phyloP scores from a whole-genome alignment of 2,113 vertebrate genomes.

The Sturnus vulgaris region DNA sequence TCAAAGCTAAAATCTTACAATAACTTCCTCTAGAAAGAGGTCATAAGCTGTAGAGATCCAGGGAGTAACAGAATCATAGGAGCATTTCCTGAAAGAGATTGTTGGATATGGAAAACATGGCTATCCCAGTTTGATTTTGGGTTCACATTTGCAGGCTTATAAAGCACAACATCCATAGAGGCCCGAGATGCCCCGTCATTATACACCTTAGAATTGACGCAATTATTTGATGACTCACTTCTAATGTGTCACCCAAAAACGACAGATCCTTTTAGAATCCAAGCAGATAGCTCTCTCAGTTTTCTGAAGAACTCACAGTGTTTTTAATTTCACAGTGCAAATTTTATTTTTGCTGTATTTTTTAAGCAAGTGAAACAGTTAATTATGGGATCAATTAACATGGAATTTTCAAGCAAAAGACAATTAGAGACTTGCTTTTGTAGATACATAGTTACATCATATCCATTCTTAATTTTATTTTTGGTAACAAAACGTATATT shows the following conservation, averaged over 20 bases:
- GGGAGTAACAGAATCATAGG: background rate
- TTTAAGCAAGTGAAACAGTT: background rate
- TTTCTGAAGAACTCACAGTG: background rate
- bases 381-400: background rate
- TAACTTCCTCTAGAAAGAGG: background rate
- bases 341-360: background rate
- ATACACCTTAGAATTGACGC: background rate
- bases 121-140: background rate
- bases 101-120: background rate
- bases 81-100: background rate
- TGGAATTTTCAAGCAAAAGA: background rate
- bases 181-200: background rate
- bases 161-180: background rate
- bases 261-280: background rate
- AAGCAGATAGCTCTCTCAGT: background rate
- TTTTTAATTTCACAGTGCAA: background rate
- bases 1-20: background rate
- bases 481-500: background rate
- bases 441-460: slow-evolving; percentile 6
- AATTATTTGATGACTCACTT: background rate
- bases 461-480: background rate
- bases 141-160: background rate
- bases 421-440: background rate
- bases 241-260: background rate
- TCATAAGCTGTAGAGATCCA: background rate